These are phyloP conservation scores for Condylostylus longicornis DNA, from an alignment of 1,140 invertebrate species.

Conservation along the genomic window DNA sequence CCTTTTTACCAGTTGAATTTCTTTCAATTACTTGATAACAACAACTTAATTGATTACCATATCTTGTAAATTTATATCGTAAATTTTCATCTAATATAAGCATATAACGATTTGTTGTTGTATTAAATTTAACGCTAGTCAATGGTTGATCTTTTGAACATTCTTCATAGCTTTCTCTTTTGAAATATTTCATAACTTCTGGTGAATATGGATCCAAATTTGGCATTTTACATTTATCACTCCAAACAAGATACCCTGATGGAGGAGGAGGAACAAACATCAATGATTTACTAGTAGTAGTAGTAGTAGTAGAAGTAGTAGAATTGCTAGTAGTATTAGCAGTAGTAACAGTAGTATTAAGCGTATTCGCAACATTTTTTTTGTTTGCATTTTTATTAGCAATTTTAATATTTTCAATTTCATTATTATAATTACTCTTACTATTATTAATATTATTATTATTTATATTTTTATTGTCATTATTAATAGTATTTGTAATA, in stretches of 20 bases:
- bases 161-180: conserved; percentile 37
- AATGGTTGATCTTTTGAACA: conserved; percentile 38
- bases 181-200: conserved; percentile 44
- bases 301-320: background rate
- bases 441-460: too few relatives aligned
- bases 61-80: conserved; percentile 20
- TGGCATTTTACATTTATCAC: conserved; percentile 49
- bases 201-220: conserved; percentile 49
- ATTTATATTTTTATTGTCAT: too few relatives aligned
- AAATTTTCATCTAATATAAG: conserved; percentile 19
- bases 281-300: background rate
- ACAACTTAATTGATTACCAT: conserved; percentile 29
- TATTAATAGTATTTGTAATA: too few relatives aligned
- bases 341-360: background rate
- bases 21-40: conserved; percentile 40
- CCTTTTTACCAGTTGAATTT: conserved; percentile 12
- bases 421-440: too few relatives aligned
- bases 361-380: background rate
- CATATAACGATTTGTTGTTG: conserved; percentile 14
- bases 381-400: background rate
- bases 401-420: background rate
- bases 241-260: conserved; percentile 48
- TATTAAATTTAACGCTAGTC: conserved; percentile 31
- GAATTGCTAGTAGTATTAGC: background rate
- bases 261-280: conserved; percentile 10